Base-by-base conservation (phyloP, 2,888 invertebrate species). In the Asteroscopus sphinx region DNA sequence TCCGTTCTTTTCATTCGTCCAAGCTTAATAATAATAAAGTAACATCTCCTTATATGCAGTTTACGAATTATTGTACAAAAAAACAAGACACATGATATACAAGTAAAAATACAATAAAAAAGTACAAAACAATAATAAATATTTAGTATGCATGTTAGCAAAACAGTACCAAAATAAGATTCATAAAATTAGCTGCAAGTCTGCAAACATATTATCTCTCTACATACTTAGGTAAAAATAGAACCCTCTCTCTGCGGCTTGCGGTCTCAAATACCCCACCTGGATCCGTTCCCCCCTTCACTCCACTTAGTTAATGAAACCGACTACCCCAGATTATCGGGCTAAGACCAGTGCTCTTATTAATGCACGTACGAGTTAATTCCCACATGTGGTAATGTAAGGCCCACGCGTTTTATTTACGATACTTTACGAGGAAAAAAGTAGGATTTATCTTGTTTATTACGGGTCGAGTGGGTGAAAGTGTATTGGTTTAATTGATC, bases 221-320 rank as follows among this genome's bases (percentile, higher is more conserved):
- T 7, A 16, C 37, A 5, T 17, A 37, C 0, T 16, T 16, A 9
- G 2, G 32, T 11, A 1, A 7, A 41, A 65, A 26, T 28, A 15
- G 28, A 60, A 51, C 33, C 40, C 26, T 40, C 35, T 1, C 6
- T 1, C 39, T 66, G 56, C 51, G 56, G 62, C 17, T 28, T 8
- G 47, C 36, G 57, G 68, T 48, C 47, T 25, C 28, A 8, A 15
- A 12, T 9, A 49, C 53, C 47, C 36, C 25, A 36, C 36, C 37
- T n/a, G 46, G 32, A 16, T 4, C 41, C 39, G 32, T 12, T 4
- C 41, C 39, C 51, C 51, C 13, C 36, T 21, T 3, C 36, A n/a
- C 48, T 44, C 7, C 67, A 71, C 60, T 75, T 71, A 75, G 76
- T 68, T 71, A 73, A 73, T 73, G 72, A 73, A 71, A 59, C 72